Conservation (phyloP, 2,888 invertebrate species). For the Corythucha ciliata region DNA sequence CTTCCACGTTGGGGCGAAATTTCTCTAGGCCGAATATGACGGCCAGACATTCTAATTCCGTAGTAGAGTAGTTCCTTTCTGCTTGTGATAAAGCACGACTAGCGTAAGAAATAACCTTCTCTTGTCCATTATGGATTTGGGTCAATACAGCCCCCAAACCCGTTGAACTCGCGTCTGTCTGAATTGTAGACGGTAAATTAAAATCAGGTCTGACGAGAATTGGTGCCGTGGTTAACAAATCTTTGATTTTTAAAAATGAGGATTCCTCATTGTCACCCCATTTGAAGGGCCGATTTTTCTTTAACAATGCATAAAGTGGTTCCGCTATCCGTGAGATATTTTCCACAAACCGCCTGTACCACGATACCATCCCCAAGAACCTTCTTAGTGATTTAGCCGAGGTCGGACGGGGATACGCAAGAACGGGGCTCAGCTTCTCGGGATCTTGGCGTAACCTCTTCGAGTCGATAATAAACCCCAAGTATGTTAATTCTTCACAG, state of each 20-base stretch:
- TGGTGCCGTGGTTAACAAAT: conserved; percentile 19
- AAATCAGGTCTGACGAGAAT: conserved; percentile 28
- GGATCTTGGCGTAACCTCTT: conserved; percentile 15
- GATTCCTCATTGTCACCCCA: conserved; percentile 19
- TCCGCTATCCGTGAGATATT: conserved; percentile 29
- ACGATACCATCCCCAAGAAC: conserved; percentile 24
- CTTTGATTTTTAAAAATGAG: conserved; percentile 16
- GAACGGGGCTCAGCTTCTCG: conserved; percentile 10
- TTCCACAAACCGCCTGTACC: conserved; percentile 34
- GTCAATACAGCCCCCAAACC: conserved; percentile 30
- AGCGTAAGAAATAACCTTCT: conserved; percentile 33
- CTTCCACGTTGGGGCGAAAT: conserved; percentile 34
- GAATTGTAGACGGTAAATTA: conserved; percentile 16
- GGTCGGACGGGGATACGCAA: conserved; percentile 14
- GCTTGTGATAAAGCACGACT: conserved; percentile 27
- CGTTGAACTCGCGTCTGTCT: conserved; percentile 26
- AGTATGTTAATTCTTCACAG: conserved; percentile 9
- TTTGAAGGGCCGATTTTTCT: conserved; percentile 19
- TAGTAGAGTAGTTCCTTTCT: conserved; percentile 32
- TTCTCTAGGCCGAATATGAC: conserved; percentile 31
- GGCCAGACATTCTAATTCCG: conserved; percentile 34
- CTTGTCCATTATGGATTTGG: conserved; percentile 29
- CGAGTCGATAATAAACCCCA: conserved; percentile 12
- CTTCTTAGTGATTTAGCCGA: conserved; percentile 12
- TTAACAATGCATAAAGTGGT: conserved; percentile 31